Evolutionary conservation across 2,113 vertebrate genomes (phyloP), one percentile per base, ranked within the genome.

Genomic region (Capra hircus): DNA sequence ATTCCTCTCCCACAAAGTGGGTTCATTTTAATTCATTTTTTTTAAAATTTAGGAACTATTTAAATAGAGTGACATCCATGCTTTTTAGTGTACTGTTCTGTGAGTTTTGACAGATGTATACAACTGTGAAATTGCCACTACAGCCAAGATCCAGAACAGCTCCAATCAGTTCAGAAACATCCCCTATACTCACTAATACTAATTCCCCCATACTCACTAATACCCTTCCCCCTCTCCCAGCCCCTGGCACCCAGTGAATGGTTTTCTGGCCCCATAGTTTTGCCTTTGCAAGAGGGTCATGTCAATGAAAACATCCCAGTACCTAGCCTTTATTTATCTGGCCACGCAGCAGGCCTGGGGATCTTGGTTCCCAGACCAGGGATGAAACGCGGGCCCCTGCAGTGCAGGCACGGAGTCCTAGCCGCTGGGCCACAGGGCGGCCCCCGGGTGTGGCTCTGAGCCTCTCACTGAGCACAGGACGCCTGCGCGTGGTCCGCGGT

Each of bases 401-500:
- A 17, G 45, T 30, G 77, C 15, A 50, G 17, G 27, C 45, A 50
- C 15, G 30, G 77, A 5, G 45, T 17, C 77, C 43, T 48, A 17
- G 30, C 8, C 45, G 5, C 77, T 48, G 45, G 77, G 28, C 43
- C 14, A 5, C 77, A 48, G 43, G 77, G 15, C 16, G 0, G 27
- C 1, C 27, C 7, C 43, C 77, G 7, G 12, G 6, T 27, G 45
- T 25, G 8, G 6, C 11, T 53, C 13, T 80, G 13, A 64, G 40
- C n/a, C 64, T 11, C 40, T 50, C 40, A 1, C 40, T 33, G 11
- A 19, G 11, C 40, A 19, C 27, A 50, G 6, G 16, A n/a, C 27
- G 27, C 40, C 67, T 17, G 19, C 2, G 6, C 10, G 12, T 16
- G 27, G 15, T 25, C 1, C 0, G 23, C 30, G 0, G 8, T 23